phyloP scores from a whole-genome alignment of 92 coral and sea anemone species.

The Phenganax stokvisi region DNA sequence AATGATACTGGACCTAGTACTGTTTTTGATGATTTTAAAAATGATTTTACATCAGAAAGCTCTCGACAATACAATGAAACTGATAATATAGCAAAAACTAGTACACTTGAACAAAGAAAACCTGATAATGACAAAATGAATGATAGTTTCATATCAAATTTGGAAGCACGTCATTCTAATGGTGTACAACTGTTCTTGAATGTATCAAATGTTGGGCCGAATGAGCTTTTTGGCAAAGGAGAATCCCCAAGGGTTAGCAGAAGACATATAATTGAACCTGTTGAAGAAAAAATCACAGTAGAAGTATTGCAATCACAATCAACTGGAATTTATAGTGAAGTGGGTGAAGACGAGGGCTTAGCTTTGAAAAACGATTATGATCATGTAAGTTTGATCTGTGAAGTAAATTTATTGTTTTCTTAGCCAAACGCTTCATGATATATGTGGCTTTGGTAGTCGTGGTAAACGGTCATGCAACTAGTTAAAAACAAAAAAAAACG shows the following conservation, averaged over 20 bases:
- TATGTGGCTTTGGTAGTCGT: too few species aligned
- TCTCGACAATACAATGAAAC: not conserved
- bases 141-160: not conserved
- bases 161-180: not conserved
- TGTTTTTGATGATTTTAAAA: not conserved
- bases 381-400: not conserved
- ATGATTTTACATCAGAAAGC: not conserved
- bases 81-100: too few species aligned
- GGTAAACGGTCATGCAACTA: too few species aligned
- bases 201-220: not conserved
- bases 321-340: not conserved
- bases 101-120: not conserved
- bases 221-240: not conserved
- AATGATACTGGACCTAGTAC: not conserved
- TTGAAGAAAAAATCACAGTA: slow-evolving; percentile 13
- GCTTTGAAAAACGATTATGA: not conserved
- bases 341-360: not conserved
- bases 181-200: not conserved
- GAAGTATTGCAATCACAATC: not conserved
- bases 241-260: not conserved
- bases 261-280: slow-evolving; percentile 15
- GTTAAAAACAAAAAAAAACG: too few species aligned
- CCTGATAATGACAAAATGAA: not conserved
- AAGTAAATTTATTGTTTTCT: not conserved
- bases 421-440: too few species aligned